Conservation (phyloP, 1,140 invertebrate genomes). For the Caenorhabditis inopinata region DNA sequence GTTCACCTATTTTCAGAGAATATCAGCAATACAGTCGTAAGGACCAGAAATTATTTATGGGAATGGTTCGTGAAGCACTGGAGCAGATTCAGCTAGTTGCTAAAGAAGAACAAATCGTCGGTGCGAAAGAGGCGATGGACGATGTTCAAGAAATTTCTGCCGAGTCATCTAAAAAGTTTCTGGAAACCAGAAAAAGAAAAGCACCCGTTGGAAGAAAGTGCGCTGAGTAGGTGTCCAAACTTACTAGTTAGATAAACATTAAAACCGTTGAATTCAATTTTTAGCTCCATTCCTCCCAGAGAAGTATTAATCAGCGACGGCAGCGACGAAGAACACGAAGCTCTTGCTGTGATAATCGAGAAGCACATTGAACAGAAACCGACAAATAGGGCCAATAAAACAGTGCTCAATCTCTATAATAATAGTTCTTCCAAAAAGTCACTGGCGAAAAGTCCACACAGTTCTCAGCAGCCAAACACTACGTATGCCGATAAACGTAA, state of each 20-base stretch:
- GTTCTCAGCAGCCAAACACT: not conserved
- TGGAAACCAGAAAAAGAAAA: not conserved
- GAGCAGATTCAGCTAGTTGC: not conserved
- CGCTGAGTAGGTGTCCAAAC: not conserved
- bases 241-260: no score
- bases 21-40: slow-evolving; percentile 29
- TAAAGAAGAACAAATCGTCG: not conserved
- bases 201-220: not conserved
- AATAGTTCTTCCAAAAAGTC: not conserved
- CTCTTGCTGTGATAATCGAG: not conserved
- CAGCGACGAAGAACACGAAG: not conserved
- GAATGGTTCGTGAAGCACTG: not conserved
- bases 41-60: slow-evolving; percentile 12
- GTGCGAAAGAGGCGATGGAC: not conserved
- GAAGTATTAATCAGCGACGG: slow-evolving; percentile 26
- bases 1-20: slow-evolving; percentile 6
- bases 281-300: no score
- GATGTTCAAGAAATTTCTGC: not conserved
- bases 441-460: not conserved
- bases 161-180: not conserved
- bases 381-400: slow-evolving; percentile 8
- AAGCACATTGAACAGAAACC: not conserved
- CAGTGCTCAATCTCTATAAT: slow-evolving; percentile 18
- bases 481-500: not conserved
- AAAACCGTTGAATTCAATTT: no score